Evolutionary conservation across 2,113 vertebrate species (phyloP).

Genomic region (Ailuropoda melanoleuca): DNA sequence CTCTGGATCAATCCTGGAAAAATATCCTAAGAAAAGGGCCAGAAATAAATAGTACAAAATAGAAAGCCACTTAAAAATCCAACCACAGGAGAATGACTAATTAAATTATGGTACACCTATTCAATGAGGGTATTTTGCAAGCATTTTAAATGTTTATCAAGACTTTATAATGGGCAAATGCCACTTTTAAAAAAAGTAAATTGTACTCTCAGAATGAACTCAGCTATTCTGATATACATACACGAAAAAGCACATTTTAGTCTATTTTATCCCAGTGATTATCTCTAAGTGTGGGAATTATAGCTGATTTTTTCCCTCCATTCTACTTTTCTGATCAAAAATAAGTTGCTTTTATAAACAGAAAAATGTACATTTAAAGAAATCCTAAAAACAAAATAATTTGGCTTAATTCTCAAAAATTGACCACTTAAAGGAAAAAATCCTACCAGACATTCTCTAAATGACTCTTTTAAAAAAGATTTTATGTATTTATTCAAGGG

Average conservation of each 20-base stretch:
- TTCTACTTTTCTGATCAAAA: conserved; percentile 13
- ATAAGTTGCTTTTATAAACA: neutral
- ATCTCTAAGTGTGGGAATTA: neutral
- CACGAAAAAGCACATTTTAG: neutral
- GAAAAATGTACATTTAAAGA: neutral
- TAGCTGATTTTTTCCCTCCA: neutral
- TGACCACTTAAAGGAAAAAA: neutral
- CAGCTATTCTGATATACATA: neutral
- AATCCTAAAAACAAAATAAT: conserved; percentile 19
- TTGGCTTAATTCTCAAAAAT: conserved; percentile 8
- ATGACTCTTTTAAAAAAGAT: neutral
- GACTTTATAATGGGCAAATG: neutral
- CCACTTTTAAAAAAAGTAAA: neutral
- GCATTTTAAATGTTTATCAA: neutral
- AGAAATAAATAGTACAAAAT: conserved; percentile 23
- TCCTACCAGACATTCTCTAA: neutral
- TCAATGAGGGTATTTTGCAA: neutral
- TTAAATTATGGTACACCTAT: neutral
- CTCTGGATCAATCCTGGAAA: neutral
- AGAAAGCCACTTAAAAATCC: neutral
- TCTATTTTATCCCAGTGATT: neutral
- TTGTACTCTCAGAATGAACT: neutral
- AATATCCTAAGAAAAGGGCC: neutral
- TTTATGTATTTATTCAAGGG: neutral
- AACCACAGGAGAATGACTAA: neutral